These are phyloP conservation scores for Drosophila tripunctata DNA, from an alignment of 2,888 invertebrate genomes.

Conservation along the genomic window DNA sequence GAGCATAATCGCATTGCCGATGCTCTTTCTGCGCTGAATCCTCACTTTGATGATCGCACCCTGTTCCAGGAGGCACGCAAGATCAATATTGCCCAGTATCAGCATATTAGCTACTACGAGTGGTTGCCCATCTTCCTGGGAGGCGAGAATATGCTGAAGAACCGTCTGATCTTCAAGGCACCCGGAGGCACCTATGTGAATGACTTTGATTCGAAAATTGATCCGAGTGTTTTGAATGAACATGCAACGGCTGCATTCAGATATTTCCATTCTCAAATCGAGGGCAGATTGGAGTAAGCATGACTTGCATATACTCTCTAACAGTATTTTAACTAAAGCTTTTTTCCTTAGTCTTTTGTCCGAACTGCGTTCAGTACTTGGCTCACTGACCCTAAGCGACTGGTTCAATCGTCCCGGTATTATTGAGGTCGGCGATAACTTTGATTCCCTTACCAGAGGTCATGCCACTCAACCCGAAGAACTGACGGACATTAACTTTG, in stretches of 20 bases:
- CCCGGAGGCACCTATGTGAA: conserved; percentile 82
- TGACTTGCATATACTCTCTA: neutral
- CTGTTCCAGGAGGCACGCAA: conserved; percentile 85
- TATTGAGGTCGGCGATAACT: conserved; percentile 86
- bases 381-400: conserved; percentile 85
- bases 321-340: too few species aligned
- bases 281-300: conserved; percentile 85
- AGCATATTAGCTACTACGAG: conserved; percentile 85
- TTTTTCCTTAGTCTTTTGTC: conserved; percentile 83
- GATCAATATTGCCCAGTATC: conserved; percentile 85
- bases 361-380: conserved; percentile 83
- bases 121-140: conserved; percentile 85
- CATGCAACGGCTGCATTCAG: conserved; percentile 88
- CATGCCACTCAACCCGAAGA: conserved; percentile 91
- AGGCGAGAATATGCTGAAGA: conserved; percentile 83
- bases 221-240: conserved; percentile 86
- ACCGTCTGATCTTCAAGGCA: conserved; percentile 82
- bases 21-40: conserved; percentile 84
- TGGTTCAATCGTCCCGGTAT: conserved; percentile 86
- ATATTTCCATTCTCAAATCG: conserved; percentile 87
- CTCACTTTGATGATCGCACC: conserved; percentile 85
- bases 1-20: conserved; percentile 85
- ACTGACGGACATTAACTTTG: conserved; percentile 91
- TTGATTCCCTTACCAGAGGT: conserved; percentile 90
- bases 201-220: conserved; percentile 85